These are phyloP conservation scores for Metridium senile DNA, from an alignment of 92 coral and sea anemone species.

Conservation along the genomic window DNA sequence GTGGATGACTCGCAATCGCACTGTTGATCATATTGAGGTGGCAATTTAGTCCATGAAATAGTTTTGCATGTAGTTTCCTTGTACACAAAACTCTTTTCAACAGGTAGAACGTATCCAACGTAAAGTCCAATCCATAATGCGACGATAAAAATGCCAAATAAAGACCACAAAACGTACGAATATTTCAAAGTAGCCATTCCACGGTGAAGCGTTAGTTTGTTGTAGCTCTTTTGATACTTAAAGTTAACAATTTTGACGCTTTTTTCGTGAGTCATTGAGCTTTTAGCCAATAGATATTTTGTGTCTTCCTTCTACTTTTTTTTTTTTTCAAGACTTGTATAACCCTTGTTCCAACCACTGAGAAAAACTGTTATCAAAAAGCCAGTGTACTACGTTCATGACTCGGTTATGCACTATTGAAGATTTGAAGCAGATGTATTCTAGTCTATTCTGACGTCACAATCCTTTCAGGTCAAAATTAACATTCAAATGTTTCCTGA, in stretches of 20 bases:
- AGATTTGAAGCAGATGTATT: slow-evolving; percentile 1
- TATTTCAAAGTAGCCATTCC: slow-evolving; percentile 20
- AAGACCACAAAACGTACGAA: slow-evolving; percentile 16
- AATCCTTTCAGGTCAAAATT: neutral
- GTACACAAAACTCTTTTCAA: slow-evolving; percentile 8
- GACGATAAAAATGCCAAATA: slow-evolving; percentile 16
- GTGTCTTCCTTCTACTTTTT: too few relatives aligned
- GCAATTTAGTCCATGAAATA: neutral
- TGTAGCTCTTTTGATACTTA: neutral
- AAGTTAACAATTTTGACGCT: slow-evolving; percentile 9
- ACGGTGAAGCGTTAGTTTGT: neutral
- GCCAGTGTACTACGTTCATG: neutral
- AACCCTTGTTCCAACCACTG: too few relatives aligned
- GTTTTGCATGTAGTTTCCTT: slow-evolving; percentile 27
- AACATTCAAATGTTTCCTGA: slow-evolving; percentile 1
- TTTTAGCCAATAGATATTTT: neutral
- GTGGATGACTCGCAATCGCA: slow-evolving; percentile 15
- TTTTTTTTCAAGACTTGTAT: too few relatives aligned
- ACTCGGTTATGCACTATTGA: neutral
- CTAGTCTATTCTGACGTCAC: slow-evolving; percentile 4
- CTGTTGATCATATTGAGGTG: neutral
- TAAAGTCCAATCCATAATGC: slow-evolving; percentile 27
- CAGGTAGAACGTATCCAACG: slow-evolving; percentile 32
- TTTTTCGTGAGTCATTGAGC: slow-evolving; percentile 9
- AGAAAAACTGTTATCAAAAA: neutral